These are phyloP conservation scores for Synchiropus splendidus DNA, from an alignment of 2,113 vertebrate species.

Conservation along the genomic window DNA sequence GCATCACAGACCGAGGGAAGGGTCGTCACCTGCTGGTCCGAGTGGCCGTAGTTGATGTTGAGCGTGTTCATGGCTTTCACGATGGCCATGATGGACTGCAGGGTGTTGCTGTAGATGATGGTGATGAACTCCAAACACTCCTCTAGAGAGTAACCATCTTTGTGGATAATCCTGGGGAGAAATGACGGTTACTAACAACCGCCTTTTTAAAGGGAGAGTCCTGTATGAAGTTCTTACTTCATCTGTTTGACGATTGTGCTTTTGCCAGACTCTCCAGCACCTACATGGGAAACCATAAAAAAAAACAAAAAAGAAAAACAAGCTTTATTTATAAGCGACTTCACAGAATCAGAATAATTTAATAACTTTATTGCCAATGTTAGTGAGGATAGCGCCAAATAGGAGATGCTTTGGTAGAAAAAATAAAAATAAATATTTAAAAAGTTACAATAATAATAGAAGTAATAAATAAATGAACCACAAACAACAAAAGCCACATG, in stretches of 20 bases:
- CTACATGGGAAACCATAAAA: constrained; percentile 47
- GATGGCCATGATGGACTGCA: constrained; percentile 92
- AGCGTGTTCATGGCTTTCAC: constrained; percentile 89
- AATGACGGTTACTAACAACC: neutral
- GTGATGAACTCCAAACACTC: constrained; percentile 89
- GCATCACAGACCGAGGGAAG: no score
- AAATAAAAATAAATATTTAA: no score
- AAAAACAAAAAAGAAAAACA: neutral
- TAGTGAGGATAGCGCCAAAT: no score
- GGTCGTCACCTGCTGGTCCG: constrained; percentile 72
- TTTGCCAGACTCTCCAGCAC: constrained; percentile 94
- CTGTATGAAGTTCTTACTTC: constrained; percentile 79
- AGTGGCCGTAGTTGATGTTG: constrained; percentile 80
- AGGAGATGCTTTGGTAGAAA: no score
- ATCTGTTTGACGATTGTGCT: constrained; percentile 99
- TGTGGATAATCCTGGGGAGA: constrained; percentile 86
- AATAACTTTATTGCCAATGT: no score
- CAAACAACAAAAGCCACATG: no score
- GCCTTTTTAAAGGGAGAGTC: neutral
- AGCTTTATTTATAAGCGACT: neutral
- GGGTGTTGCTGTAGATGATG: constrained; percentile 95
- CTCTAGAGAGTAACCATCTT: constrained; percentile 92
- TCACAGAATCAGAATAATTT: no score
- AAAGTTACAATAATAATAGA: no score
- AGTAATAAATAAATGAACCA: no score